Base-by-base conservation (phyloP, 2,888 invertebrate species). In the Lycophotia porphyrea region DNA sequence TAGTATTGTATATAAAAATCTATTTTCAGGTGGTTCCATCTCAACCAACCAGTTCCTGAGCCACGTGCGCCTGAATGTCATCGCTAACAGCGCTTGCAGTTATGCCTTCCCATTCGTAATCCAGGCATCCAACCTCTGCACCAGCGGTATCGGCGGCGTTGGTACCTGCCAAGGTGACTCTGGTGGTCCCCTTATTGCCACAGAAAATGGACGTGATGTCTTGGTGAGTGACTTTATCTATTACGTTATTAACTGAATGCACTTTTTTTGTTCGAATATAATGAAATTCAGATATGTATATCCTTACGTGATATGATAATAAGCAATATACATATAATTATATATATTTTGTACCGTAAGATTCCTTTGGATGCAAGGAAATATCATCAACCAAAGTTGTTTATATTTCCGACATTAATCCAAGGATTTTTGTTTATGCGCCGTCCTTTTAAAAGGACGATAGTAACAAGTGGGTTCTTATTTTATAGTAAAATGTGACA, bases 101-200 rank as follows among this genome's bases (percentile, higher is more conserved):
- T 18, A 74, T 0, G 84, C 87, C 7, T 92, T 91, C 88, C 91
- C 91, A 4, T 24, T 89, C 1, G 66, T 86, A 15, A 4, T 94
- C 0, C 89, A 88, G 15, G 36, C 80, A 0, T 81, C 87, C 18
- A 93, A 93, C 81, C 85, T 94, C 60, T 94, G 94, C 82, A 93
- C 92, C 42, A 93, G 92, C 77, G 92, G 93, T 5, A 34, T 75
- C 8, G 90, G 90, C 5, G 89, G 88, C 21, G 72, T 78, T 9
- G 87, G 93, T 49, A 85, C 90, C 31, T 94, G 94, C 86, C 58
- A 61, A 0, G 93, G 94, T 9, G 93, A 94, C 80, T 93, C 93
- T 31, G 94, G 94, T 34, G 93, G 94, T 21, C 94, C 94, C 4
- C 90, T 94, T 7, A 85, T 88, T 21, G 74, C 88, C 1, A 70